These are phyloP conservation scores for Stichopus chloronotus DNA, from an alignment of 35 echinoderm and acorn worm species.

Conservation along the genomic window DNA sequence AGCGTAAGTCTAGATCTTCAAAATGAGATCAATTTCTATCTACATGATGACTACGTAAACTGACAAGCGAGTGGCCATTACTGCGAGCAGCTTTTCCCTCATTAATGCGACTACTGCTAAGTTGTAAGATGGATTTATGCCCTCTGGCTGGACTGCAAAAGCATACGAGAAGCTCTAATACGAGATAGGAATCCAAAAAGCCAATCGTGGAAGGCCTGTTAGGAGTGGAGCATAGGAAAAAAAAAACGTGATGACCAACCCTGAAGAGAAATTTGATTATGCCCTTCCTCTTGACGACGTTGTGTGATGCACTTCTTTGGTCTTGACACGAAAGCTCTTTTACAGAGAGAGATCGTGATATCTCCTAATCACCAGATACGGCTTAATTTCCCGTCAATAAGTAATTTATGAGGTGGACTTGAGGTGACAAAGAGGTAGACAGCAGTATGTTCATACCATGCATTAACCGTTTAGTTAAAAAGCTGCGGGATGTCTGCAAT, in stretches of 20 bases:
- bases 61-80: background rate
- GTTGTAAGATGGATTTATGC: background rate
- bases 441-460: too few species aligned
- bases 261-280: background rate
- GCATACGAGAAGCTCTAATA: background rate
- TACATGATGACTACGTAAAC: background rate
- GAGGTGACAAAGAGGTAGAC: too few species aligned
- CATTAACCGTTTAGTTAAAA: too few species aligned
- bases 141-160: background rate
- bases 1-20: too few species aligned
- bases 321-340: too few species aligned
- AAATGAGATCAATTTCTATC: too few species aligned
- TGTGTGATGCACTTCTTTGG: too few species aligned
- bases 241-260: background rate
- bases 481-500: too few species aligned
- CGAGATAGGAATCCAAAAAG: background rate
- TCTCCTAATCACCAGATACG: too few species aligned
- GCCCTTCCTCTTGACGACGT: background rate
- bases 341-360: too few species aligned
- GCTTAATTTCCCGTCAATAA: too few species aligned
- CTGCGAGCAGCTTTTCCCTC: background rate
- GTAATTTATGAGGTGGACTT: too few species aligned
- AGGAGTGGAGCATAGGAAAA: background rate
- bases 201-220: background rate
- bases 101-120: background rate